Evolutionary conservation across 2,888 invertebrate genomes (phyloP).

Genomic region (Heliconius hortense): DNA sequence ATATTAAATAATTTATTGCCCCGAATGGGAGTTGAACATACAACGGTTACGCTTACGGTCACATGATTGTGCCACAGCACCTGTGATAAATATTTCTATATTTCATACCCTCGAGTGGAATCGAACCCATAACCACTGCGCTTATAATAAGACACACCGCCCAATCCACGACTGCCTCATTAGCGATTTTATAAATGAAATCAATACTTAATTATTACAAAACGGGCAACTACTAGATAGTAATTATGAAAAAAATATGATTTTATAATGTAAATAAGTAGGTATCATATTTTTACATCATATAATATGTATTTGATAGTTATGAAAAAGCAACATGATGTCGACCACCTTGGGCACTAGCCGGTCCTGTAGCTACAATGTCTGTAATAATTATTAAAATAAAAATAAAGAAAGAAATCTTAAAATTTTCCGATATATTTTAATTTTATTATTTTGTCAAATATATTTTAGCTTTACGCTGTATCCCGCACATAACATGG

Average conservation of each 20-base stretch:
- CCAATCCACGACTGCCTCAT: neutral
- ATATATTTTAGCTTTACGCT: no score
- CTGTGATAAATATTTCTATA: no score
- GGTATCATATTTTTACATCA: neutral
- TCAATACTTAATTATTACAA: neutral
- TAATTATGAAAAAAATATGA: neutral
- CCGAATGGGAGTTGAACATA: no score
- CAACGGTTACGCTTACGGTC: no score
- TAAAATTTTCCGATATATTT: no score
- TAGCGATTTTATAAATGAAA: neutral
- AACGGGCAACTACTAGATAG: neutral
- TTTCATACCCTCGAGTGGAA: no score
- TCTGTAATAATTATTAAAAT: no score
- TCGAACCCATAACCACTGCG: neutral
- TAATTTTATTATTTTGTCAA: no score
- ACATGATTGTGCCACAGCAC: no score
- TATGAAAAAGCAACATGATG: conserved; percentile 1
- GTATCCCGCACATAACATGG: no score
- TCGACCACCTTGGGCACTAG: neutral
- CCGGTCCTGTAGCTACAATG: neutral
- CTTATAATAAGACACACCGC: neutral
- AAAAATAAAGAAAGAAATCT: no score
- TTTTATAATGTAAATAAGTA: neutral
- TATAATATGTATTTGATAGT: neutral
- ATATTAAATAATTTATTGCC: no score